Evolutionary conservation across 2,888 invertebrate genomes (phyloP).

Genomic region (Neoascia interrupta): DNA sequence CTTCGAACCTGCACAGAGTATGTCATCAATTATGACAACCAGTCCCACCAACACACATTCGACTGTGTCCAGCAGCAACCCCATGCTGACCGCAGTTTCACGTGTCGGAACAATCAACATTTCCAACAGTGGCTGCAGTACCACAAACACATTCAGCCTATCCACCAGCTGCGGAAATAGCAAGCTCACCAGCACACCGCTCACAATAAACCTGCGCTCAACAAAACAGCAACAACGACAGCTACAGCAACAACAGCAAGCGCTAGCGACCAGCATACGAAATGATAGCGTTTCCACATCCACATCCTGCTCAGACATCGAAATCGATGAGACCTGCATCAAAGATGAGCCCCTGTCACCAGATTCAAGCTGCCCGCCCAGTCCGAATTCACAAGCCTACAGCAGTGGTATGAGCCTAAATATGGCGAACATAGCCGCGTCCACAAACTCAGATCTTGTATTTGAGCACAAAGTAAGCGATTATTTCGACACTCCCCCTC

Average conservation of each 20-base stretch:
- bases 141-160: slow-evolving; percentile 54
- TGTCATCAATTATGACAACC: slow-evolving; percentile 65
- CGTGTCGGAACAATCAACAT: slow-evolving; percentile 67
- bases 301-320: slow-evolving; percentile 77
- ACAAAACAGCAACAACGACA: slow-evolving; percentile 60
- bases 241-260: slow-evolving; percentile 73
- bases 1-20: slow-evolving; percentile 63
- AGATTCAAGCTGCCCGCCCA: slow-evolving; percentile 86
- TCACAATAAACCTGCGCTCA: slow-evolving; percentile 66
- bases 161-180: slow-evolving; percentile 63
- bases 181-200: slow-evolving; percentile 67
- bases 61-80: slow-evolving; percentile 58
- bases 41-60: slow-evolving; percentile 48
- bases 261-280: slow-evolving; percentile 62
- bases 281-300: slow-evolving; percentile 65
- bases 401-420: slow-evolving; percentile 73
- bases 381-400: slow-evolving; percentile 80
- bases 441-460: slow-evolving; percentile 82
- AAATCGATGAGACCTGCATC: slow-evolving; percentile 81
- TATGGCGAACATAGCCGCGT: slow-evolving; percentile 80
- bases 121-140: slow-evolving; percentile 61
- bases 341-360: slow-evolving; percentile 90
- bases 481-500: neutral
- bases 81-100: slow-evolving; percentile 67
- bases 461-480: slow-evolving; percentile 84